Evolutionary conservation across 2,797 vertebrate species (phyloP), one percentile per base, ranked within the genome.

Genomic region (Sebastes itinus): DNA sequence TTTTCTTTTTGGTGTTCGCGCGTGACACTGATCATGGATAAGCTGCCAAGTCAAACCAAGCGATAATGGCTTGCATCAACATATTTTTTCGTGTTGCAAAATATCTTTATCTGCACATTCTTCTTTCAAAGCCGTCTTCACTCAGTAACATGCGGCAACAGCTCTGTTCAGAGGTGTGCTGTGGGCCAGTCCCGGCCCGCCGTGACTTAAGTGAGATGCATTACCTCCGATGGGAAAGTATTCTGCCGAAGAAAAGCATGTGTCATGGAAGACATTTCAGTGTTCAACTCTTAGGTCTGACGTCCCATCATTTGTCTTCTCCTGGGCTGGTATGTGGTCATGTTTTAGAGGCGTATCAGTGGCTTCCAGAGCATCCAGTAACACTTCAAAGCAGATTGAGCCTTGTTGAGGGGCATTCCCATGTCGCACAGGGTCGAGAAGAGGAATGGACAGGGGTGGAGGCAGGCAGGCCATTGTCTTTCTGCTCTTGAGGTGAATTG

Each of bases 341-440:
- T 85, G 88, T 92, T 94, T 84, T 72, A n/a, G 74, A 83, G 84
- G 78, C 62, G 13, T 91, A 90, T 92, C 88, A 72, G 76, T 87
- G 83, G 80, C 87, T 87, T 86, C 78, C 82, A 75, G 85, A 85
- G 87, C 91, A 92, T 91, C 85, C 86, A 87, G 88, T 90, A 84
- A 91, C 92, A 92, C 93, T 92, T 95, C 92, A 95, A 94, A 95
- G 91, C 73, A 59, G 46, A 71, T 27, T 68, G 16, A 22, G 78
- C 54, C 59, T 70, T 84, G 84, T 90, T 85, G 82, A 92, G 87
- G 86, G 87, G 85, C 86, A 90, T 94, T 94, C 90, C 87, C 88
- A 81, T 86, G 81, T 90, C 70, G 63, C 90, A 87, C 68, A 22
- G 49, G 72, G 78, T 86, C 68, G 38, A 80, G 81, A 61, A 78